These are phyloP conservation scores for Cacoxenus indagator DNA, from an alignment of 2,888 invertebrate genomes.

Conservation along the genomic window DNA sequence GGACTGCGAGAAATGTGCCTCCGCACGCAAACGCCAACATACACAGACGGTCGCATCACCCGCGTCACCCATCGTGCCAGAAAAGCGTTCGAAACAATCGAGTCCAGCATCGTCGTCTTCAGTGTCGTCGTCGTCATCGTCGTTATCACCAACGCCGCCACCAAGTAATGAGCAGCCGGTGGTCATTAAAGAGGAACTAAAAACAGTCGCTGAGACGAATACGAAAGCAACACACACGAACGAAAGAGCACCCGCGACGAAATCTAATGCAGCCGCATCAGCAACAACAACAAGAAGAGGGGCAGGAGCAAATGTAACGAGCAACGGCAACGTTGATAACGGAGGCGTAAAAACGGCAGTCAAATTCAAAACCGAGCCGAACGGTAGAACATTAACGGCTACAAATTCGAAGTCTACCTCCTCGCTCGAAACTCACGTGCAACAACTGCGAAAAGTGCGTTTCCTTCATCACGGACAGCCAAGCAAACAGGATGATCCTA, in stretches of 20 bases:
- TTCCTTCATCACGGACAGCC: slow-evolving; percentile 51
- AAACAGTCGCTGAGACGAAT: slow-evolving; percentile 36
- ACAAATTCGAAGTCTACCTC: background rate
- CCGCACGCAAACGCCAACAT: slow-evolving; percentile 60
- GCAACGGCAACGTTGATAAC: slow-evolving; percentile 29
- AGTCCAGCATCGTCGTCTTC: slow-evolving; percentile 17
- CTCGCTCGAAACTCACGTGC: slow-evolving; percentile 38
- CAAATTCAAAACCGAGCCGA: slow-evolving; percentile 45
- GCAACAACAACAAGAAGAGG: slow-evolving; percentile 36
- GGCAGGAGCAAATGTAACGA: slow-evolving; percentile 25
- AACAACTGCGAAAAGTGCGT: slow-evolving; percentile 51
- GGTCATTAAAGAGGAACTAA: slow-evolving; percentile 46
- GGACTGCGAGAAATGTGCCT: slow-evolving; percentile 70
- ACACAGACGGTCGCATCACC: slow-evolving; percentile 55
- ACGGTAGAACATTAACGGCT: slow-evolving; percentile 33
- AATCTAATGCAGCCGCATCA: slow-evolving; percentile 29
- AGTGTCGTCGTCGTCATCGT: slow-evolving; percentile 34
- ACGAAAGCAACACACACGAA: background rate
- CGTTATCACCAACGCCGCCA: slow-evolving; percentile 20
- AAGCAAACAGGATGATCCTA: slow-evolving; percentile 8
- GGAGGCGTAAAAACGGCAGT: background rate
- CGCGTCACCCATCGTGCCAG: slow-evolving; percentile 59
- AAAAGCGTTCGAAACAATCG: slow-evolving; percentile 55
- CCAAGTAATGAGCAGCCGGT: slow-evolving; percentile 34
- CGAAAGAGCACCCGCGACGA: slow-evolving; percentile 20